phyloP scores from a whole-genome alignment of 2,888 invertebrate species.

The Volucella zonaria region DNA sequence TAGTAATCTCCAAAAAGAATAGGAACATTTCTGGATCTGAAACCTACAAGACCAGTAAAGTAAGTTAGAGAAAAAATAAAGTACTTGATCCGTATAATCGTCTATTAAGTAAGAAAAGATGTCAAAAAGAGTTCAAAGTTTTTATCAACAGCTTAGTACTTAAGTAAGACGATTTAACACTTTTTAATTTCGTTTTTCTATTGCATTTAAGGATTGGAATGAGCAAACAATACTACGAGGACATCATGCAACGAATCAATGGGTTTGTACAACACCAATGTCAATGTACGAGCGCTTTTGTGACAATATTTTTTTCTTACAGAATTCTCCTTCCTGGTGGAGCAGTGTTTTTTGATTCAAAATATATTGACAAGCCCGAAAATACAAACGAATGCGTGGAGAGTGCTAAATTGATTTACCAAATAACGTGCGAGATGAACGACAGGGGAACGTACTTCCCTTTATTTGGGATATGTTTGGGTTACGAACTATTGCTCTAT shows the following conservation, averaged over 20 bases:
- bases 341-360: constrained; percentile 86
- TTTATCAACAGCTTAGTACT: too few relatives aligned
- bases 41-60: too few relatives aligned
- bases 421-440: constrained; percentile 87
- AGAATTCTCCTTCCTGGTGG: constrained; percentile 94
- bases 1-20: too few relatives aligned
- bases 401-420: constrained; percentile 86
- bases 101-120: too few relatives aligned
- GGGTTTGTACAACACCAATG: constrained; percentile 84
- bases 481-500: constrained; percentile 90
- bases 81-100: too few relatives aligned
- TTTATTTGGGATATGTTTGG: constrained; percentile 93
- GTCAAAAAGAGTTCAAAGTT: too few relatives aligned
- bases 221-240: constrained; percentile 84
- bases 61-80: too few relatives aligned
- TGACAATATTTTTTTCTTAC: constrained; percentile 12
- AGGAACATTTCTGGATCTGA: too few relatives aligned
- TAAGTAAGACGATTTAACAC: too few relatives aligned
- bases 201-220: constrained; percentile 85
- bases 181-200: background rate
- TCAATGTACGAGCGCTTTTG: background rate
- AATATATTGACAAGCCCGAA: constrained; percentile 76
- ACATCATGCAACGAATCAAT: constrained; percentile 86
- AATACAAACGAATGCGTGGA: constrained; percentile 85
- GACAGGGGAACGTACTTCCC: constrained; percentile 89